A percentile compares a stretch with the other conserved stretches of the same genome.
These are phyloP conservation scores for Bucco capensis DNA, from an alignment of 2,113 vertebrate species.

Conservation along the genomic window DNA sequence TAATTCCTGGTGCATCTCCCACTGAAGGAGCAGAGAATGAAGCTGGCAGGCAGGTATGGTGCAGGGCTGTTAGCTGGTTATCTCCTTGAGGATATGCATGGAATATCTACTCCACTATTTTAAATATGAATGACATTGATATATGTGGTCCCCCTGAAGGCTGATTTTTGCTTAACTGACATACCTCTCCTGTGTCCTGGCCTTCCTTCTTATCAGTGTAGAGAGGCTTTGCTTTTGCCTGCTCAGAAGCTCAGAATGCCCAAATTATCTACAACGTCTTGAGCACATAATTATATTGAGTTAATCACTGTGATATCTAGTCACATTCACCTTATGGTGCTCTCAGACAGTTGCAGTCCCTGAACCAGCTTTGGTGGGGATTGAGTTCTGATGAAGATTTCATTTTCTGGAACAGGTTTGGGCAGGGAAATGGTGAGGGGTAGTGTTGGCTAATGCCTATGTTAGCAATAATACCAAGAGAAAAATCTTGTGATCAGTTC, in stretches of 20 bases:
- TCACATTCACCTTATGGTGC: neutral
- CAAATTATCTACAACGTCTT: constrained; percentile 16
- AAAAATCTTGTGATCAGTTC: neutral
- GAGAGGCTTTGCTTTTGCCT: neutral
- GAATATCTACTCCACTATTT: neutral
- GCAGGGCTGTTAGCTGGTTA: neutral
- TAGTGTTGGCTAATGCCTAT: neutral
- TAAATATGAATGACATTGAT: neutral
- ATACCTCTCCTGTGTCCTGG: neutral
- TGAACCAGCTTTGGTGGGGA: neutral
- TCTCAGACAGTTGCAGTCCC: neutral
- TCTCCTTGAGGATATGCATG: neutral
- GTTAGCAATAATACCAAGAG: neutral
- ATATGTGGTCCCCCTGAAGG: neutral
- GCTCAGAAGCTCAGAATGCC: neutral
- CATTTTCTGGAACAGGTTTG: neutral
- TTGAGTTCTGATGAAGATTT: constrained; percentile 3
- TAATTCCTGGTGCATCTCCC: neutral
- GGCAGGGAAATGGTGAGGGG: neutral
- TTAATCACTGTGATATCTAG: neutral
- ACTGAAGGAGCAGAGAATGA: neutral
- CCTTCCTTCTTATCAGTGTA: neutral
- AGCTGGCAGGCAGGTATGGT: neutral
- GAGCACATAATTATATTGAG: neutral
- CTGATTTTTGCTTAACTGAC: neutral